Evolutionary conservation across 2,888 invertebrate species (phyloP).

Genomic region (Cataglyphis altisquamis): DNA sequence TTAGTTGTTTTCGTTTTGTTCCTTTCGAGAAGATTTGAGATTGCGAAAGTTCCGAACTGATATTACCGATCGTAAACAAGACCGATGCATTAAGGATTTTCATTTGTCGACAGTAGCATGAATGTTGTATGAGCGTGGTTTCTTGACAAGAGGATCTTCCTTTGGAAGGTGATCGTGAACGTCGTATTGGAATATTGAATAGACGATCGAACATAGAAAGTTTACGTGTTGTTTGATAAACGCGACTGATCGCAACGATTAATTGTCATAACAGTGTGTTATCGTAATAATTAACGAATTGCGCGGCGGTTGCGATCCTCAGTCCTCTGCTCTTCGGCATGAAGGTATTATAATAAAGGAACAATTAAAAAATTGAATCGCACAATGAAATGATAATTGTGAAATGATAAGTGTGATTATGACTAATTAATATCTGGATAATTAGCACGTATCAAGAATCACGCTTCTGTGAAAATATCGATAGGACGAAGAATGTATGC

Average conservation of each 20-base stretch:
- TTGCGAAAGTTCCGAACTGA: slow-evolving; percentile 25
- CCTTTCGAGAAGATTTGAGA: background rate
- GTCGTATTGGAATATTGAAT: slow-evolving; percentile 15
- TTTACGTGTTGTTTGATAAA: background rate
- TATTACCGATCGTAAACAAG: slow-evolving; percentile 36
- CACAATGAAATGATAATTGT: slow-evolving; percentile 30
- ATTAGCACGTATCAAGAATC: slow-evolving; percentile 36
- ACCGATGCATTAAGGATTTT: slow-evolving; percentile 44
- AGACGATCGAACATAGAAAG: background rate
- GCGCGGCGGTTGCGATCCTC: background rate
- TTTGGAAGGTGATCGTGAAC: slow-evolving; percentile 33
- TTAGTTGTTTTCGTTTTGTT: background rate
- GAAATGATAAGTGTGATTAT: background rate
- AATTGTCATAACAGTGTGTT: slow-evolving; percentile 8
- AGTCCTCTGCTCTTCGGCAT: slow-evolving; percentile 4
- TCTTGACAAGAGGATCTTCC: slow-evolving; percentile 20
- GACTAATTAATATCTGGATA: slow-evolving; percentile 44
- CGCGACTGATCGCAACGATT: background rate
- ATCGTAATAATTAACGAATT: slow-evolving; percentile 32
- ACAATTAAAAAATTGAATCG: slow-evolving; percentile 11
- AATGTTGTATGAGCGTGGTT: slow-evolving; percentile 37
- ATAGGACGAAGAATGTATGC: slow-evolving; percentile 20
- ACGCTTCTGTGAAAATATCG: slow-evolving; percentile 36
- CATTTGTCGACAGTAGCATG: slow-evolving; percentile 32
- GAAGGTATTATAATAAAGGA: background rate